These are phyloP conservation scores for Podotricha telesiphe DNA, from an alignment of 2,888 invertebrate species.

Conservation along the genomic window DNA sequence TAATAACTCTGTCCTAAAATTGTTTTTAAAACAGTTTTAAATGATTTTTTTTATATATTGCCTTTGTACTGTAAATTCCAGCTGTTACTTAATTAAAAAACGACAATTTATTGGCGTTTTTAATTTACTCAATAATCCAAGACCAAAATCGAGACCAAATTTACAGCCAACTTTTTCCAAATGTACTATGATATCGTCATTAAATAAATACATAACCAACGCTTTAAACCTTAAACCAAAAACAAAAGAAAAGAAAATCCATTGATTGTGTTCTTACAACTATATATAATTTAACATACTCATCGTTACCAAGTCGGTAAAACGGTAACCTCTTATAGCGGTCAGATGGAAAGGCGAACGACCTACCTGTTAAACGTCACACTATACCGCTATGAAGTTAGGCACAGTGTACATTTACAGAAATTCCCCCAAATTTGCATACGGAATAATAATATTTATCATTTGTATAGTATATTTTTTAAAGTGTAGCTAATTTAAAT, in stretches of 20 bases:
- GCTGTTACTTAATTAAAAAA: no score
- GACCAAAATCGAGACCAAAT: no score
- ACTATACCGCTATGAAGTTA: constrained; percentile 33
- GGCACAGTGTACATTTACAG: constrained; percentile 18
- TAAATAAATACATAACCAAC: no score
- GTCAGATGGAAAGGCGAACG: constrained; percentile 40
- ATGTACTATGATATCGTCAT: no score
- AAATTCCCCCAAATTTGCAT: background rate
- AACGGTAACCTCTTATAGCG: constrained; percentile 33
- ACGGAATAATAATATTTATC: background rate
- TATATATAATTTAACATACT: background rate
- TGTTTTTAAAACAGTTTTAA: background rate
- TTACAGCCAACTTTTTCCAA: no score
- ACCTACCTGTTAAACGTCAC: constrained; percentile 37
- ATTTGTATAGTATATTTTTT: background rate
- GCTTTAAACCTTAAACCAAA: background rate
- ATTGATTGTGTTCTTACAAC: no score
- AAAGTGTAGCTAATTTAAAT: background rate
- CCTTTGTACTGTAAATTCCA: background rate
- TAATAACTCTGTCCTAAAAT: background rate
- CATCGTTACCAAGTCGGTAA: constrained; percentile 2
- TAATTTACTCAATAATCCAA: no score
- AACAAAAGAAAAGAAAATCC: background rate
- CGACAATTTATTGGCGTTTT: no score
- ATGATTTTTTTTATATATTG: background rate